Evolutionary conservation across 2,113 vertebrate species (phyloP).

Genomic region (Siniperca chuatsi): DNA sequence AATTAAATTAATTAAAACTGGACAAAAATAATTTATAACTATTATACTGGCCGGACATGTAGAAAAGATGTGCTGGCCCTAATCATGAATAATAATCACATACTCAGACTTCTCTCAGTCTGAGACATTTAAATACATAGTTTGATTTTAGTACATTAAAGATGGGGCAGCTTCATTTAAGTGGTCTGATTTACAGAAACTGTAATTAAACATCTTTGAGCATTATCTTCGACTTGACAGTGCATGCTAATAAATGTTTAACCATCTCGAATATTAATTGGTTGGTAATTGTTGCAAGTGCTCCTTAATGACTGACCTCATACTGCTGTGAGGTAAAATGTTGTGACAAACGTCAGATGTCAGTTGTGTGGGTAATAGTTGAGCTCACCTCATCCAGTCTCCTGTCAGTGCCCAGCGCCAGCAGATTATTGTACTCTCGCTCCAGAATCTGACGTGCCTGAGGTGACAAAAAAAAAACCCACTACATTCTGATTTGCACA

Average conservation of each 20-base stretch:
- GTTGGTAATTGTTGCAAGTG: neutral
- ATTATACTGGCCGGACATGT: neutral
- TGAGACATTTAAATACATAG: neutral
- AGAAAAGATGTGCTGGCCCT: too few relatives aligned
- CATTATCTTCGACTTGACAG: neutral
- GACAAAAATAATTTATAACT: neutral
- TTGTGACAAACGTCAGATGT: too few relatives aligned
- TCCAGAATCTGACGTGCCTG: conserved; percentile 99
- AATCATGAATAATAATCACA: neutral
- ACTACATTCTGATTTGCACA: conserved; percentile 14
- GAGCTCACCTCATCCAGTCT: conserved; percentile 94
- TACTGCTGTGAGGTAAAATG: neutral
- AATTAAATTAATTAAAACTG: neutral
- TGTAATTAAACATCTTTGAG: neutral
- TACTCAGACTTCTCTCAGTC: neutral
- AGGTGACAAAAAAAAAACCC: neutral
- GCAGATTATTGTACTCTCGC: conserved; percentile 98
- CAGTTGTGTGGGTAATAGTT: neutral
- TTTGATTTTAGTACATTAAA: neutral
- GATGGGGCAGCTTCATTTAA: neutral
- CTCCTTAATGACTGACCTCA: neutral
- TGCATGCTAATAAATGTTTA: neutral
- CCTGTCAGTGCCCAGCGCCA: conserved; percentile 97
- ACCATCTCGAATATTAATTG: neutral
- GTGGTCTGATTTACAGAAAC: neutral